These are phyloP conservation scores for Gonatopus flavifemur DNA, from an alignment of 1,140 invertebrate genomes.

Conservation along the genomic window DNA sequence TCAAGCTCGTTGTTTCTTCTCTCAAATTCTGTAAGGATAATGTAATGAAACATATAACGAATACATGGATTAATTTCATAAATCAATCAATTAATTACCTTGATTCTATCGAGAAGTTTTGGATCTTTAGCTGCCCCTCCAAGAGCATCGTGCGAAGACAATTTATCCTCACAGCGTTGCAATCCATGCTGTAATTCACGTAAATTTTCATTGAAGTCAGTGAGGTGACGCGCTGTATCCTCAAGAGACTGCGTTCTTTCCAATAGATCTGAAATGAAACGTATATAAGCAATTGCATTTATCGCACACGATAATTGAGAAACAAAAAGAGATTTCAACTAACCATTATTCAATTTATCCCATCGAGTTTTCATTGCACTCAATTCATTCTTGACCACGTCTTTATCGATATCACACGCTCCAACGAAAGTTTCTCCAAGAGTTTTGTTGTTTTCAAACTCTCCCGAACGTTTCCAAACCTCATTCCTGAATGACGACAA, in stretches of 20 bases:
- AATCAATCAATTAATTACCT: constrained; percentile 53
- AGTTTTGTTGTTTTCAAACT: constrained; percentile 86
- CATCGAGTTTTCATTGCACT: constrained; percentile 80
- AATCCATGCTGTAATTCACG: constrained; percentile 80
- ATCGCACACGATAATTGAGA: neutral
- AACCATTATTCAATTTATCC: constrained; percentile 86
- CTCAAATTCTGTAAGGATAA: constrained; percentile 58
- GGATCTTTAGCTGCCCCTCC: constrained; percentile 79
- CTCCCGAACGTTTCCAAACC: constrained; percentile 87
- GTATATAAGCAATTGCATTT: constrained; percentile 1
- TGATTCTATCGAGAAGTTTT: constrained; percentile 80
- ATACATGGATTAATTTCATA: neutral
- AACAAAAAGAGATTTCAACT: constrained; percentile 16
- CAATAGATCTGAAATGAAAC: constrained; percentile 47
- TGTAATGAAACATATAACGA: neutral
- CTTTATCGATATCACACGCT: constrained; percentile 87
- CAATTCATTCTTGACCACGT: constrained; percentile 82
- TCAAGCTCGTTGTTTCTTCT: constrained; percentile 74
- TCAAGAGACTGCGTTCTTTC: constrained; percentile 78
- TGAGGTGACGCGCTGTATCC: constrained; percentile 77
- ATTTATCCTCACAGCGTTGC: constrained; percentile 83
- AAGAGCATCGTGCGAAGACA: constrained; percentile 78
- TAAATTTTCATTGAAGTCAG: constrained; percentile 83
- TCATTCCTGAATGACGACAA: constrained; percentile 89
- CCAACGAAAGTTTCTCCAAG: constrained; percentile 83